A percentile compares a stretch with the other conserved stretches of the same genome.
Evolutionary conservation across 2,888 invertebrate species (phyloP).

Genomic region (Eretmocerus hayati): DNA sequence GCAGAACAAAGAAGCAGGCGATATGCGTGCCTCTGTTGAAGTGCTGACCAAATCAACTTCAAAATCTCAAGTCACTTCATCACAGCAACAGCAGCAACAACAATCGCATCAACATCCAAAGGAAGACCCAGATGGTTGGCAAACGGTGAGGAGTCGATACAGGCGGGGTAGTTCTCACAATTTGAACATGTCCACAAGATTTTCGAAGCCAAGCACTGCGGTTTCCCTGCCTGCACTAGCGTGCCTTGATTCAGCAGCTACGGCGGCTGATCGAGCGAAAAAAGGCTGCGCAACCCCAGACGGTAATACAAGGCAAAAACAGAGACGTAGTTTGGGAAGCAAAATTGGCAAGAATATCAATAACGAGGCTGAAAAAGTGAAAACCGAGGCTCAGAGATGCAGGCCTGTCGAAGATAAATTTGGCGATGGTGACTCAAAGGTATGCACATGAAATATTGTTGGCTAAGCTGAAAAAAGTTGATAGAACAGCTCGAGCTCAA

Average conservation of each 20-base stretch:
- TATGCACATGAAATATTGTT: no score
- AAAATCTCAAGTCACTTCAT: background rate
- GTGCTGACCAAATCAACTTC: constrained; percentile 26
- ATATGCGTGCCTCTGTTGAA: constrained; percentile 38
- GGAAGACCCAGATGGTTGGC: constrained; percentile 67
- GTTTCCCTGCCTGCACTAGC: constrained; percentile 69
- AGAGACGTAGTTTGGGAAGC: constrained; percentile 28
- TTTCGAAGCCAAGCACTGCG: constrained; percentile 76
- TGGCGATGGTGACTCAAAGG: constrained; percentile 17
- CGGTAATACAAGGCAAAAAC: constrained; percentile 26
- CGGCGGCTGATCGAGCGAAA: constrained; percentile 35
- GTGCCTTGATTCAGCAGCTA: constrained; percentile 39
- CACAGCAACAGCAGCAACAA: background rate
- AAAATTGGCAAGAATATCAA: constrained; percentile 32
- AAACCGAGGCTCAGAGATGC: constrained; percentile 27
- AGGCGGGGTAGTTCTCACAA: constrained; percentile 61
- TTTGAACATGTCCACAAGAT: constrained; percentile 59
- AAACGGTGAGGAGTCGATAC: constrained; percentile 73
- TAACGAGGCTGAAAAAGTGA: constrained; percentile 33
- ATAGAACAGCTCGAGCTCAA: no score
- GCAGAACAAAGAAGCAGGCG: no score
- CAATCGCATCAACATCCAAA: constrained; percentile 25
- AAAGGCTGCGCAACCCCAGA: constrained; percentile 36
- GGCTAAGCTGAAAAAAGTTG: no score
- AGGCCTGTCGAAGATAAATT: constrained; percentile 43